These are phyloP conservation scores for Anneissia japonica DNA, from an alignment of 35 echinoderm and acorn worm genomes.

Conservation along the genomic window DNA sequence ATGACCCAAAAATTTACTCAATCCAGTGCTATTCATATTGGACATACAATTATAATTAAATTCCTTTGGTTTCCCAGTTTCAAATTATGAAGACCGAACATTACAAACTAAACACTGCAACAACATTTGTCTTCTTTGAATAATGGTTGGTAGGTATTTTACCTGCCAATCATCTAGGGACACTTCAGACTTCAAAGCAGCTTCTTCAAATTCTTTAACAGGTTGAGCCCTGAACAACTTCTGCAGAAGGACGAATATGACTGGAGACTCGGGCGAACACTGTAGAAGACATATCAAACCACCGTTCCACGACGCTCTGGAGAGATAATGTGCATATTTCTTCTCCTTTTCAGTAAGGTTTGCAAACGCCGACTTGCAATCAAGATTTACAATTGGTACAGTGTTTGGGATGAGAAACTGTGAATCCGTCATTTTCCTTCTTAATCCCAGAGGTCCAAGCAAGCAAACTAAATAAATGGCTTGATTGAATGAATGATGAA, in stretches of 20 bases:
- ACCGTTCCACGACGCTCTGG: constrained; percentile 68
- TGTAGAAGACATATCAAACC: constrained; percentile 85
- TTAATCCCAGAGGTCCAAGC: too few relatives aligned
- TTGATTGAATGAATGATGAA: too few relatives aligned
- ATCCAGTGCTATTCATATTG: too few relatives aligned
- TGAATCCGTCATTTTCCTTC: constrained; percentile 35
- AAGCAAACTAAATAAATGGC: too few relatives aligned
- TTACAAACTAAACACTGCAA: neutral
- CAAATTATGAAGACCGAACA: too few relatives aligned
- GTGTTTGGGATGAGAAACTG: constrained; percentile 84
- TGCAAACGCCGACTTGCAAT: constrained; percentile 69
- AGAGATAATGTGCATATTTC: constrained; percentile 83
- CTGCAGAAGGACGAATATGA: constrained; percentile 65
- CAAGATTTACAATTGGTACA: constrained; percentile 64
- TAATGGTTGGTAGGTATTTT: neutral
- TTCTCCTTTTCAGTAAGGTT: constrained; percentile 68
- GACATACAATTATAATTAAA: too few relatives aligned
- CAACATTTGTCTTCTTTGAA: neutral
- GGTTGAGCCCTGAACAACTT: constrained; percentile 79
- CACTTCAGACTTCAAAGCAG: constrained; percentile 26
- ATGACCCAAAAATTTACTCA: too few relatives aligned
- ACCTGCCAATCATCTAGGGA: constrained; percentile 22
- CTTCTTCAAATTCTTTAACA: constrained; percentile 44
- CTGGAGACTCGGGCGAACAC: constrained; percentile 76
- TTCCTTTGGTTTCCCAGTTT: too few relatives aligned